Percentiles rank a stretch among this genome's conserved stretches.
These are phyloP conservation scores for Lipotes vexillifer DNA, from an alignment of 2,113 vertebrate genomes.

Conservation along the genomic window DNA sequence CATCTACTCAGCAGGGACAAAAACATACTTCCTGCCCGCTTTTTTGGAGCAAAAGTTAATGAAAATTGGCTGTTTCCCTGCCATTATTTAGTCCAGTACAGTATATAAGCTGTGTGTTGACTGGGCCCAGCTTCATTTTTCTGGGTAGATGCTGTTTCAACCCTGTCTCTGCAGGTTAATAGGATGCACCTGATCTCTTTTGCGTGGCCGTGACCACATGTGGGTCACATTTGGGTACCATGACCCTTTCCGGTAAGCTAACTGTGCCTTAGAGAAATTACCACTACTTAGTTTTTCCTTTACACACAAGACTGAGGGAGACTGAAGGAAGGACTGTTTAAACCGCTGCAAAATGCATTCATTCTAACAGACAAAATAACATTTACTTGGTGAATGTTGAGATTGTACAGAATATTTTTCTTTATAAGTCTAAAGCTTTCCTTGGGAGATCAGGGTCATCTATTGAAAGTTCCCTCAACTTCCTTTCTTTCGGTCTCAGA, in stretches of 20 bases:
- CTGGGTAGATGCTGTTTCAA: background rate
- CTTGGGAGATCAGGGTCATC: background rate
- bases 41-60: background rate
- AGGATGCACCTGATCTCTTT: background rate
- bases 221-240: background rate
- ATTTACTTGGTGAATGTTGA: background rate
- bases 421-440: background rate
- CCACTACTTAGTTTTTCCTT: background rate
- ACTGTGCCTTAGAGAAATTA: background rate
- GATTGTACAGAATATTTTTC: no score
- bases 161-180: background rate
- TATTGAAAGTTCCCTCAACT: background rate
- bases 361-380: background rate
- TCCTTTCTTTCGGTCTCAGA: background rate
- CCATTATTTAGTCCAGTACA: background rate
- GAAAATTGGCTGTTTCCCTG: background rate
- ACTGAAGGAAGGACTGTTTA: background rate
- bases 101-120: background rate
- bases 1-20: background rate
- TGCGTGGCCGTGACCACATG: background rate
- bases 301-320: background rate
- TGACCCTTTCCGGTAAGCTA: background rate
- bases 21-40: background rate
- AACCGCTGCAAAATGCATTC: background rate
- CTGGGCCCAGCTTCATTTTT: background rate